phyloP scores from a whole-genome alignment of 2,113 vertebrate genomes.

The Grus americana region DNA sequence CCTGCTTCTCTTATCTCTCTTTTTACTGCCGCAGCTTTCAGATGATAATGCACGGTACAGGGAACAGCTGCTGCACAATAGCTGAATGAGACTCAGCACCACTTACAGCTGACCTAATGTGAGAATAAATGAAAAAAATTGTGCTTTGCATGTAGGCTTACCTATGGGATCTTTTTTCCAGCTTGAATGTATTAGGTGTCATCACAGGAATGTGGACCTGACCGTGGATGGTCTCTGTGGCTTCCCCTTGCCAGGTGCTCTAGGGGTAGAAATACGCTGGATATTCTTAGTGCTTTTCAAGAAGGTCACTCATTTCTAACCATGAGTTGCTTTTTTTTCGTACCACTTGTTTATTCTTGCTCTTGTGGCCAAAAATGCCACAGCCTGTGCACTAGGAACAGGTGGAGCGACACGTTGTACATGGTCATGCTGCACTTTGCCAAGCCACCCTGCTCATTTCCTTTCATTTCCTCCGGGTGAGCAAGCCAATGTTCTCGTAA shows the following conservation, averaged over 20 bases:
- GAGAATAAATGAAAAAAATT: not conserved
- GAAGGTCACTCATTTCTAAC: not conserved
- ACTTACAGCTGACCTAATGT: not conserved
- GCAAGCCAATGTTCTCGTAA: not conserved
- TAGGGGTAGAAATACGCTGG: not conserved
- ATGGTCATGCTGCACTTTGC: not conserved
- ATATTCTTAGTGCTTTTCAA: not conserved
- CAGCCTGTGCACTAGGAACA: not conserved
- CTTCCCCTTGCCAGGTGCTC: not conserved
- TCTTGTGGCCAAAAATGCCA: accelerated
- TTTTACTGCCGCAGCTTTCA: slow-evolving; percentile 26
- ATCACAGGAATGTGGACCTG: accelerated
- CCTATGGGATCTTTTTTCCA: not conserved
- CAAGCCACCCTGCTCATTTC: not conserved
- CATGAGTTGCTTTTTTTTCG: not conserved
- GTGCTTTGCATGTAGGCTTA: not conserved
- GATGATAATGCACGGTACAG: not conserved
- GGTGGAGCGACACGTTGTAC: not conserved
- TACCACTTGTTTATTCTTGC: not conserved
- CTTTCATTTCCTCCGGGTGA: not conserved
- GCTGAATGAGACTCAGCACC: not conserved
- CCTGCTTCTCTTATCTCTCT: slow-evolving; percentile 52
- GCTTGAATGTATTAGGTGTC: accelerated
- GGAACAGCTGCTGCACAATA: slow-evolving; percentile 37
- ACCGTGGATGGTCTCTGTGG: accelerated